Conservation (phyloP, 2,113 vertebrate genomes). For the Pteropus alecto region DNA sequence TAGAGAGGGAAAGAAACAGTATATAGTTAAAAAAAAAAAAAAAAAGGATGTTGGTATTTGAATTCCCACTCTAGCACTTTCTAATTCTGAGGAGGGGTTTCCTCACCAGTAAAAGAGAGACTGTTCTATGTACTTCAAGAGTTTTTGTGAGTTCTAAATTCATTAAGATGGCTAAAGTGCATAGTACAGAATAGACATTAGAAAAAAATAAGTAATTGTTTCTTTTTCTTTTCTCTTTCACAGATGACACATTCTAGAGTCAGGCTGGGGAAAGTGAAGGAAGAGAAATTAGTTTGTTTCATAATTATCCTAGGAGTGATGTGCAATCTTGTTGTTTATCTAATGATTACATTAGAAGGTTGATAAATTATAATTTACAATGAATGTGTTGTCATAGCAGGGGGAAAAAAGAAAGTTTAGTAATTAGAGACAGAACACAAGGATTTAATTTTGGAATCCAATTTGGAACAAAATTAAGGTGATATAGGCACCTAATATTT, state of each 20-base stretch:
- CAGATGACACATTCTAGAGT: background rate
- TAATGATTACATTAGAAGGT: background rate
- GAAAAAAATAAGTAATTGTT: background rate
- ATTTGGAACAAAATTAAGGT: slow-evolving; percentile 54
- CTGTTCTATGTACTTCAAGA: background rate
- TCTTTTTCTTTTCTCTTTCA: background rate
- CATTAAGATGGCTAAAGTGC: background rate
- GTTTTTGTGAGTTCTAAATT: background rate
- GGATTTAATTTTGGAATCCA: slow-evolving; percentile 50
- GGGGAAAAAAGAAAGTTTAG: slow-evolving; percentile 23
- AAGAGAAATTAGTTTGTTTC: background rate
- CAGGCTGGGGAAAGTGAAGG: background rate
- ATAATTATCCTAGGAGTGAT: background rate
- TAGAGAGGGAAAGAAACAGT: background rate
- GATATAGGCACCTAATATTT: slow-evolving; percentile 53
- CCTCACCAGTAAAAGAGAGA: background rate
- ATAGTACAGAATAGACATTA: background rate
- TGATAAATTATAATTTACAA: slow-evolving; percentile 41
- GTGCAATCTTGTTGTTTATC: background rate
- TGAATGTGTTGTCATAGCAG: slow-evolving; percentile 32
- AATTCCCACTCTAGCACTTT: background rate
- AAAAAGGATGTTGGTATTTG: background rate
- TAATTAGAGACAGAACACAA: slow-evolving; percentile 36
- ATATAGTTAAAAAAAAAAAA: background rate
- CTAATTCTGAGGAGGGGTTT: background rate